Conservation (phyloP, 2,888 invertebrate species). For the Laothoe populi region DNA sequence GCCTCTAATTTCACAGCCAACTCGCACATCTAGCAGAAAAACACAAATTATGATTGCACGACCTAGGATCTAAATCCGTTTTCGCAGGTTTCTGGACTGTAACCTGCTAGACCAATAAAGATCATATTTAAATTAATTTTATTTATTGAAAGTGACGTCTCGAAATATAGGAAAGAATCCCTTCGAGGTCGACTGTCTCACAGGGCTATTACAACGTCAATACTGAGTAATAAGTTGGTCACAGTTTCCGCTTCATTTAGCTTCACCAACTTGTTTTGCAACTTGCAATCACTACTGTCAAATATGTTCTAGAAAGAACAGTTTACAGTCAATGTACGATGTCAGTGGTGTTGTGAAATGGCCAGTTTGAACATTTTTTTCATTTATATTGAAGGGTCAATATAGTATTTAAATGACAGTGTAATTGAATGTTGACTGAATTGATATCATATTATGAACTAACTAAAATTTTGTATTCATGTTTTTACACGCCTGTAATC, state of each 20-base stretch:
- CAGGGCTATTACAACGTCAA: not conserved
- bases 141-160: not conserved
- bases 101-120: no score
- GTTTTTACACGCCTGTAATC: no score
- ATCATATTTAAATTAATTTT: not conserved
- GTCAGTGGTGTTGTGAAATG: not conserved
- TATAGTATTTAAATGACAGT: no score
- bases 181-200: not conserved
- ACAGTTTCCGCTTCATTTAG: slow-evolving; percentile 17
- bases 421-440: no score
- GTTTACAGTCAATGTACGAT: not conserved
- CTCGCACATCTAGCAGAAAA: no score
- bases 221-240: slow-evolving; percentile 9
- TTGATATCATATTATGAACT: no score
- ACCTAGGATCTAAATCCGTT: no score
- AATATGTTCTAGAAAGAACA: slow-evolving; percentile 17
- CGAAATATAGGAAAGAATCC: not conserved
- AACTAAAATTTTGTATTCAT: no score
- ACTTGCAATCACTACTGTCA: slow-evolving; percentile 16
- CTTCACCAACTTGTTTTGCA: slow-evolving; percentile 11
- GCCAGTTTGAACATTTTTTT: not conserved
- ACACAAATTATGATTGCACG: no score
- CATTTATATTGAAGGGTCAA: no score
- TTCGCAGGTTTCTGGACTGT: no score
- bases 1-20: no score